A percentile compares a stretch with the other conserved stretches of the same genome.
phyloP scores from a whole-genome alignment of 2,113 vertebrate species.

The Stegastes partitus region DNA sequence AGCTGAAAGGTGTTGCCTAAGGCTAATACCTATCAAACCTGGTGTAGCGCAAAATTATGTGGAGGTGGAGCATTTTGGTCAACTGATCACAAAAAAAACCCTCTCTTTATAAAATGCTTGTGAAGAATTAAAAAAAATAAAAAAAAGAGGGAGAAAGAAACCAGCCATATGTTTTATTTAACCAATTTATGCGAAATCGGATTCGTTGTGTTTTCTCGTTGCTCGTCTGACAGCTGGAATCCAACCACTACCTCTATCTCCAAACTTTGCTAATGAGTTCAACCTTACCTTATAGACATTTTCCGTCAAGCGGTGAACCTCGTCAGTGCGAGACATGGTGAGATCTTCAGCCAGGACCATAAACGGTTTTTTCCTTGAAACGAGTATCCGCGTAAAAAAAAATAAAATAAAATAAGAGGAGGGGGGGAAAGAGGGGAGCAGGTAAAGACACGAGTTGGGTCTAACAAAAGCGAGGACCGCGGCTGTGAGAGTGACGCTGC shows the following conservation, averaged over 20 bases:
- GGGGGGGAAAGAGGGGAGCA: background rate
- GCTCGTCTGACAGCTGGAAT: background rate
- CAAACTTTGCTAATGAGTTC: slow-evolving; percentile 76
- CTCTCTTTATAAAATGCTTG: slow-evolving; percentile 39
- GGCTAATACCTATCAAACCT: slow-evolving; percentile 13
- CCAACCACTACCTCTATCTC: background rate
- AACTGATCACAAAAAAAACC: slow-evolving; percentile 2
- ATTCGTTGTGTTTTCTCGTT: background rate
- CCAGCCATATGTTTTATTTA: too few species aligned
- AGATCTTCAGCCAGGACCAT: slow-evolving; percentile 87
- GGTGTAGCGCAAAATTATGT: background rate
- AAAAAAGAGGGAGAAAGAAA: background rate
- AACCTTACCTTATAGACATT: slow-evolving; percentile 95
- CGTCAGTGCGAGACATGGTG: slow-evolving; percentile 95
- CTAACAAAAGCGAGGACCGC: slow-evolving; percentile 31
- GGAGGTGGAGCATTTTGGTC: slow-evolving; percentile 8
- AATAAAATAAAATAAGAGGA: slow-evolving; percentile 33
- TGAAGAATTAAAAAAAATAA: background rate
- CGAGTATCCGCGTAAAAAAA: slow-evolving; percentile 76
- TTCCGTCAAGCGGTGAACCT: slow-evolving; percentile 96
- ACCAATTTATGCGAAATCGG: too few species aligned
- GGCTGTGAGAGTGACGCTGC: slow-evolving; percentile 44
- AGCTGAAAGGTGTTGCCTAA: background rate
- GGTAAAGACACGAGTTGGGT: background rate
- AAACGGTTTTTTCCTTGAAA: slow-evolving; percentile 73